phyloP scores from a whole-genome alignment of 92 coral and sea anemone species.

The Anthopleura xanthogrammica region DNA sequence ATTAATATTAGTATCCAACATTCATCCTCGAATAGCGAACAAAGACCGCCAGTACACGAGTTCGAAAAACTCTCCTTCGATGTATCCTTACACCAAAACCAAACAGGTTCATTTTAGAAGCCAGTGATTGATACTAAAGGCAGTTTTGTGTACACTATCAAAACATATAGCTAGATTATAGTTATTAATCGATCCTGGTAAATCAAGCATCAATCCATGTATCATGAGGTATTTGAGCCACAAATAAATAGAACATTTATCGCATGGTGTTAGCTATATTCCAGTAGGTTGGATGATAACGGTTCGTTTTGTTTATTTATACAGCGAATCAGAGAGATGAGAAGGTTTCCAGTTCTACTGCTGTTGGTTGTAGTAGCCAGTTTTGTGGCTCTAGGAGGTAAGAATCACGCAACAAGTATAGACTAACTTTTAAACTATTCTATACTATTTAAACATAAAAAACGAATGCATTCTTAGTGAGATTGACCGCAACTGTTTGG shows the following conservation, averaged over 20 bases:
- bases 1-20: neutral
- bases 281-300: neutral
- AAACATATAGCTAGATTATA: neutral
- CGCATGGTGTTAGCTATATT: neutral
- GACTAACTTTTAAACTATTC: no score
- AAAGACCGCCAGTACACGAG: neutral
- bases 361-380: neutral
- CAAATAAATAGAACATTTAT: neutral
- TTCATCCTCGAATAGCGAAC: neutral
- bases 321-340: neutral
- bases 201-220: neutral
- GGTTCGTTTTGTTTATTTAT: neutral
- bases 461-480: no score
- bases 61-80: neutral
- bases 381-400: neutral
- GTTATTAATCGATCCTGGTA: neutral
- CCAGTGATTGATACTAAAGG: neutral
- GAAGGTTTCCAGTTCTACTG: neutral
- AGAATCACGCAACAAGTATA: neutral
- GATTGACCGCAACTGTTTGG: neutral
- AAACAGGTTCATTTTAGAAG: neutral
- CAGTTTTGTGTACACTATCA: neutral
- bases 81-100: neutral
- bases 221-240: neutral
- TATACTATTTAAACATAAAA: no score